phyloP scores from a whole-genome alignment of 2,113 vertebrate species.

The Eulemur rufifrons region DNA sequence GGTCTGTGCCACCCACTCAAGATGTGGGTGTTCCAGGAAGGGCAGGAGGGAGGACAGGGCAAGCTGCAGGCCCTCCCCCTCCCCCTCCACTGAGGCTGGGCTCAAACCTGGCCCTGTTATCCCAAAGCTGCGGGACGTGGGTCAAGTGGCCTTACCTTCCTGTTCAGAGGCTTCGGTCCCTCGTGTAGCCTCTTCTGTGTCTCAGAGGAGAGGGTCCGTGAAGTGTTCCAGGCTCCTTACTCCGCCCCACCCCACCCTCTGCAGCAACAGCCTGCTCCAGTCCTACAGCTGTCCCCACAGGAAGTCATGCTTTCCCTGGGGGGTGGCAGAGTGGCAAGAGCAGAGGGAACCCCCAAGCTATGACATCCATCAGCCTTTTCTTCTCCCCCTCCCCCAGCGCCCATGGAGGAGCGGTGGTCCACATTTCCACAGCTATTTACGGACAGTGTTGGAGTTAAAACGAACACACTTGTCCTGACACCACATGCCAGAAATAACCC shows the following conservation, averaged over 20 bases:
- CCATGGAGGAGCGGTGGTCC: neutral
- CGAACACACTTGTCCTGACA: neutral
- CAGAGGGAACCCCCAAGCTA: neutral
- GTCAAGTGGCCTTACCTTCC: neutral
- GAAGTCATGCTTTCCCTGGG: neutral
- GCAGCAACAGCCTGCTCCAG: neutral
- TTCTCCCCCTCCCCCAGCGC: neutral
- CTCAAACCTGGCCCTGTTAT: neutral
- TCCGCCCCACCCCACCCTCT: too few species aligned
- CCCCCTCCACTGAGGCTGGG: neutral
- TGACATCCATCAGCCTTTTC: neutral
- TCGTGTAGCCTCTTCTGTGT: neutral
- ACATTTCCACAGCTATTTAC: neutral
- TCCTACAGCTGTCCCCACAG: neutral
- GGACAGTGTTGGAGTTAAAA: neutral
- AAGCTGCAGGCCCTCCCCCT: neutral
- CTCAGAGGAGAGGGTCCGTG: neutral
- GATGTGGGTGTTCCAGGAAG: neutral
- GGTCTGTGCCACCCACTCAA: neutral
- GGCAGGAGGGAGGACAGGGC: neutral
- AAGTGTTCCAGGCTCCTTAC: neutral
- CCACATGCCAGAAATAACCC: slow-evolving; percentile 38
- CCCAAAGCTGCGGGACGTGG: neutral
- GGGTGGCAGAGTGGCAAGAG: neutral
- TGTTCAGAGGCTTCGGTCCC: neutral